phyloP scores from a whole-genome alignment of 2,113 vertebrate genomes.

The Pteronura brasiliensis region DNA sequence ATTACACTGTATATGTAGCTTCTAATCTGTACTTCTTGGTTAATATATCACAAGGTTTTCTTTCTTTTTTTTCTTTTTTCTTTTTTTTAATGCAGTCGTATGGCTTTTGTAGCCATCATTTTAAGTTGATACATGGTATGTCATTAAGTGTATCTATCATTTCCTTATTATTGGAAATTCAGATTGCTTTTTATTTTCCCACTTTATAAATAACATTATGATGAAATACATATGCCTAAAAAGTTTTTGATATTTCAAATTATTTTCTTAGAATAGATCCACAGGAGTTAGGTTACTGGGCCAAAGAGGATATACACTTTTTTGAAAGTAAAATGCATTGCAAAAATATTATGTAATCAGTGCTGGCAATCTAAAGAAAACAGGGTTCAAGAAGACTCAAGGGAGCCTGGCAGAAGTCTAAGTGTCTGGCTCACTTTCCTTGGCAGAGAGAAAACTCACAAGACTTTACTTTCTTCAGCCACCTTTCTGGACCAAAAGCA shows the following conservation, averaged over 20 bases:
- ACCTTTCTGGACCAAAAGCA: background rate
- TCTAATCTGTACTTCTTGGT: background rate
- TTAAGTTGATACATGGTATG: background rate
- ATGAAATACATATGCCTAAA: background rate
- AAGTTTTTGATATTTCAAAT: conserved; percentile 41
- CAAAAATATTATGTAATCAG: conserved; percentile 14
- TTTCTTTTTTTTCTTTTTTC: background rate
- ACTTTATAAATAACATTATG: conserved; percentile 14
- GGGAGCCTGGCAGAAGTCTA: background rate
- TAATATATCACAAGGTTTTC: background rate
- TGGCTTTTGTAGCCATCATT: background rate
- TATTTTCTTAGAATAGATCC: conserved; percentile 40
- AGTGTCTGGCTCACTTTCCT: background rate
- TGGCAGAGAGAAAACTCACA: background rate
- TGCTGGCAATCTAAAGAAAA: conserved; percentile 43
- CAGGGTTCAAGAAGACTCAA: background rate
- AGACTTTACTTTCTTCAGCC: background rate
- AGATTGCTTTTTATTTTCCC: conserved; percentile 11
- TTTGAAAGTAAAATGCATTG: background rate
- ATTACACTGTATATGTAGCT: background rate
- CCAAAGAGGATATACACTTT: background rate
- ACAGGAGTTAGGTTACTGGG: background rate
- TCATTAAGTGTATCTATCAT: background rate
- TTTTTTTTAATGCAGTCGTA: background rate
- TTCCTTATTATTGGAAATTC: background rate